Percentiles rank a stretch among this genome's conserved stretches.
These are phyloP conservation scores for Speoplatyrhinus poulsoni DNA, from an alignment of 2,113 vertebrate species.

Conservation along the genomic window DNA sequence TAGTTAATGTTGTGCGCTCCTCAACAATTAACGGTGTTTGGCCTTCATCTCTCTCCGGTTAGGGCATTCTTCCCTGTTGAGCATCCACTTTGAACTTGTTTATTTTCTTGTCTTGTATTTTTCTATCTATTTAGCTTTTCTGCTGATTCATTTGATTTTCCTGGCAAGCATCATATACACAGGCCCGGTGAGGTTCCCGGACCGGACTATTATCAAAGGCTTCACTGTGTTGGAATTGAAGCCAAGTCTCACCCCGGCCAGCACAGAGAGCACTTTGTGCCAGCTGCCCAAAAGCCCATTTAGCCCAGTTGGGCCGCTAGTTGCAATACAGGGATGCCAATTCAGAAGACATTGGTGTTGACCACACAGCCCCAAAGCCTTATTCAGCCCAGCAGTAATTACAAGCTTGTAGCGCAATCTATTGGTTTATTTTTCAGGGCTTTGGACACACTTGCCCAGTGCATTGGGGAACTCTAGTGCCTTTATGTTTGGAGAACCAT, in stretches of 20 bases:
- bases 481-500: slow-evolving; percentile 38
- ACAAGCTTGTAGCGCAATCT: slow-evolving; percentile 70
- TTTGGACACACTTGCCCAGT: slow-evolving; percentile 65
- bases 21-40: not conserved
- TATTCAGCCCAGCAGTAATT: slow-evolving; percentile 69
- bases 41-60: not conserved
- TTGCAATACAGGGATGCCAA: slow-evolving; percentile 63
- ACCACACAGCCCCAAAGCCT: slow-evolving; percentile 62
- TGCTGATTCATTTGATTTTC: slow-evolving; percentile 61
- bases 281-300: slow-evolving; percentile 56
- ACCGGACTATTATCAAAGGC: slow-evolving; percentile 73
- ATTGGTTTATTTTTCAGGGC: slow-evolving; percentile 49
- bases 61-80: not conserved
- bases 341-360: slow-evolving; percentile 61
- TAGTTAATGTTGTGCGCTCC: slow-evolving; percentile 5
- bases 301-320: slow-evolving; percentile 42
- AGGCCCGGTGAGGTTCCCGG: slow-evolving; percentile 43
- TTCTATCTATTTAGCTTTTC: slow-evolving; percentile 28
- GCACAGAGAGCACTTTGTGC: slow-evolving; percentile 75
- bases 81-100: not conserved
- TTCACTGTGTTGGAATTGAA: slow-evolving; percentile 67
- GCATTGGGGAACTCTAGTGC: slow-evolving; percentile 52
- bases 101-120: slow-evolving; percentile 28
- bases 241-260: slow-evolving; percentile 54
- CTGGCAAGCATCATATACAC: slow-evolving; percentile 51